Conservation (phyloP, 2,888 invertebrate species). For the Cerceris rybyensis region DNA sequence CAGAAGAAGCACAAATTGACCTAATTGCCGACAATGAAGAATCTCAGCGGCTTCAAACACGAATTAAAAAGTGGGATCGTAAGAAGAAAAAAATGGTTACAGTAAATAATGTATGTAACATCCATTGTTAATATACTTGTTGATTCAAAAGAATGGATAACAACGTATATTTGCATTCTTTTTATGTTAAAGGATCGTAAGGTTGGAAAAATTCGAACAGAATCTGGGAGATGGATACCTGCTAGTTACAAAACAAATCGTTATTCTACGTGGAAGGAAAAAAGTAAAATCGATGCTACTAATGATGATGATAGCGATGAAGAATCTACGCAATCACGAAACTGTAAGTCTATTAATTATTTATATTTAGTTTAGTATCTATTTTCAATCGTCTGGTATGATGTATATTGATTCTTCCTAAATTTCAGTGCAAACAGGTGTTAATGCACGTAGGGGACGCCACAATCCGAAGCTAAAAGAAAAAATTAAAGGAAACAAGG, state of each 20-base stretch:
- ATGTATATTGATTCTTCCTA: constrained; percentile 22
- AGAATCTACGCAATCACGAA: constrained; percentile 68
- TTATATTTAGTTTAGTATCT: constrained; percentile 6
- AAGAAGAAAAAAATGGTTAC: constrained; percentile 97
- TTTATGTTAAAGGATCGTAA: constrained; percentile 82
- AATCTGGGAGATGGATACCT: constrained; percentile 97
- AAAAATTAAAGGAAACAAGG: constrained; percentile 84
- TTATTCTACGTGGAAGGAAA: constrained; percentile 93
- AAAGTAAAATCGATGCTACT: constrained; percentile 84
- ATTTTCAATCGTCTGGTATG: not conserved
- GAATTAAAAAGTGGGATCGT: constrained; percentile 94
- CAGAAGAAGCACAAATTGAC: constrained; percentile 91
- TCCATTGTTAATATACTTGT: constrained; percentile 14
- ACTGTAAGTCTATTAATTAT: constrained; percentile 63
- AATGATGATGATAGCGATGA: constrained; percentile 82
- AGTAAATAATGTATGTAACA: constrained; percentile 84
- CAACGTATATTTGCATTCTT: not conserved
- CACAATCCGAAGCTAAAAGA: constrained; percentile 89
- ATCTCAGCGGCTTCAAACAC: constrained; percentile 84
- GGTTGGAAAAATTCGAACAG: constrained; percentile 93
- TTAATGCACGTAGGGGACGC: constrained; percentile 89
- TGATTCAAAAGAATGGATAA: not conserved
- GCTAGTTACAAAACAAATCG: constrained; percentile 96
- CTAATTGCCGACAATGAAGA: constrained; percentile 91
- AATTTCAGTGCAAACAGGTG: constrained; percentile 79